Conservation (phyloP, 2,113 vertebrate genomes). For the Oncorhynchus mykiss region DNA sequence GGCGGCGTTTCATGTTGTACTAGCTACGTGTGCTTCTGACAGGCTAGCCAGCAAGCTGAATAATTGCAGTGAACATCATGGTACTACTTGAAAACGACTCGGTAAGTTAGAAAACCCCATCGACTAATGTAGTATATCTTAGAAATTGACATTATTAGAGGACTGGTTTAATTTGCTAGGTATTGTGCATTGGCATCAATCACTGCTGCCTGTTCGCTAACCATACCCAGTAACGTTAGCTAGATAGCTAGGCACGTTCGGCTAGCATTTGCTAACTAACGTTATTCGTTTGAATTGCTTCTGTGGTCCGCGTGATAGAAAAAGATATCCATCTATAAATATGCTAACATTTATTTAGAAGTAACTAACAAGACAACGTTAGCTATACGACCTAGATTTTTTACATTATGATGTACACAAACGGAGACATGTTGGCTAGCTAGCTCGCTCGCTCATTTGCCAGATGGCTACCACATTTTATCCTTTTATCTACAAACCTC, state of each 20-base stretch:
- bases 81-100: conserved; percentile 79
- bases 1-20: conserved; percentile 52
- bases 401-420: too few species aligned
- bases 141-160: not conserved
- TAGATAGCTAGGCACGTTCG: not conserved
- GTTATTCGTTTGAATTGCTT: too few species aligned
- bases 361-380: not conserved
- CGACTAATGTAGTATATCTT: not conserved
- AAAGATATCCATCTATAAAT: too few species aligned
- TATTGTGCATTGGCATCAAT: conserved; percentile 1
- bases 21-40: conserved; percentile 31
- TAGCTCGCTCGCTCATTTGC: accelerated
- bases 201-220: not conserved
- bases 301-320: too few species aligned
- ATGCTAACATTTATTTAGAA: too few species aligned
- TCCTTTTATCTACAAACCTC: not conserved
- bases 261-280: too few species aligned
- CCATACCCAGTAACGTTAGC: not conserved
- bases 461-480: not conserved
- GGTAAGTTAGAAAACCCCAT: conserved; percentile 59
- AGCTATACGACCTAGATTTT: too few species aligned
- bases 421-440: too few species aligned
- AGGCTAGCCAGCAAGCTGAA: not conserved
- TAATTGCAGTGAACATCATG: conserved; percentile 51
- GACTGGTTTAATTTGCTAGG: not conserved